Evolutionary conservation across 2,888 invertebrate species (phyloP).

Genomic region (Ennomos fuscantarius): DNA sequence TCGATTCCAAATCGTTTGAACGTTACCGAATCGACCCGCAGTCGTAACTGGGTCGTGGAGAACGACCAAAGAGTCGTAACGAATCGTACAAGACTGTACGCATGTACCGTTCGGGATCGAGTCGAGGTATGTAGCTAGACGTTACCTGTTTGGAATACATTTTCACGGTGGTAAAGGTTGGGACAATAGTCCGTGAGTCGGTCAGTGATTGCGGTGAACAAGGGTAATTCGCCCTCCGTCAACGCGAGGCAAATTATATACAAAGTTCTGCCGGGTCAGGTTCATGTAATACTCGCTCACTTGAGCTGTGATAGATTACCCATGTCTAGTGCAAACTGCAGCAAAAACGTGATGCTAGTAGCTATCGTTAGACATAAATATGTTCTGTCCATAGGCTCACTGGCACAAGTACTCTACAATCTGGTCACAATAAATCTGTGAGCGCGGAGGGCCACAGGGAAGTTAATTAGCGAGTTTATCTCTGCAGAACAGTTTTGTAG

Average conservation of each 20-base stretch:
- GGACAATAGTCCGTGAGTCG: slow-evolving; percentile 27
- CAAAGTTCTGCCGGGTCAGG: slow-evolving; percentile 45
- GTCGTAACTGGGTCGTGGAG: slow-evolving; percentile 55
- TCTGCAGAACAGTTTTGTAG: slow-evolving; percentile 20
- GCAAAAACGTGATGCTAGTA: slow-evolving; percentile 47
- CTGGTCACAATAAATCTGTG: slow-evolving; percentile 19
- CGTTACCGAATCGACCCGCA: slow-evolving; percentile 54
- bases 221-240: slow-evolving; percentile 34
- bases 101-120: slow-evolving; percentile 37
- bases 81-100: slow-evolving; percentile 39
- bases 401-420: slow-evolving; percentile 19
- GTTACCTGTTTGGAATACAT: slow-evolving; percentile 32
- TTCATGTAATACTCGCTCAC: slow-evolving; percentile 50
- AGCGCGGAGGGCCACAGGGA: slow-evolving; percentile 13
- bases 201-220: slow-evolving; percentile 25
- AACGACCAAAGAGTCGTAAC: slow-evolving; percentile 48
- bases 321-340: slow-evolving; percentile 54
- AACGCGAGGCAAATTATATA: slow-evolving; percentile 43
- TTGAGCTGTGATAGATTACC: slow-evolving; percentile 64
- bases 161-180: slow-evolving; percentile 18
- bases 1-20: slow-evolving; percentile 53
- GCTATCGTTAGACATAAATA: slow-evolving; percentile 31
- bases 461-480: slow-evolving; percentile 27
- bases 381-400: slow-evolving; percentile 21
- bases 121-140: slow-evolving; percentile 23